Base-by-base conservation (phyloP, 2,113 vertebrate species). In the Pampusana beccarii region DNA sequence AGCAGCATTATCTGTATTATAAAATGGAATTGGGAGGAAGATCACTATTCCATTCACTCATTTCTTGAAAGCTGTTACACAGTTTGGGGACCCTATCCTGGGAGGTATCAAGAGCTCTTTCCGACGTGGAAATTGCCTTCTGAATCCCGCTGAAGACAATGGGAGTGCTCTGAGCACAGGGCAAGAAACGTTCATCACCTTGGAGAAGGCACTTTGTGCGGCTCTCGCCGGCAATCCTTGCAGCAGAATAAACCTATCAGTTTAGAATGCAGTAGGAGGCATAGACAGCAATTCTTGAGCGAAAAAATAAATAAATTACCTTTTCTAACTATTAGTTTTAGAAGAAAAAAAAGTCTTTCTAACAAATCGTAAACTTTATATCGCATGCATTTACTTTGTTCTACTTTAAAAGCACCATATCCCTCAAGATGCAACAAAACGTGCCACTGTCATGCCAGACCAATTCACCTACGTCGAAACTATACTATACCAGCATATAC, bases 171-270 rank as follows among this genome's bases (percentile, higher is more conserved):
- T 9, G 67, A 13, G 26, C 64, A 54, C 42, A 79, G 82, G 66
- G 81, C 16, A 57, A 71, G 91, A 51, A 94, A 42, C 50, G 42
- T 95, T 96, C 96, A 97, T 97, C 95, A 93, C 95, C 95, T 97
- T 95, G 94, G 92, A 95, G 92, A 93, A 96, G 94, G 95, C 90
- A 93, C 92, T 93, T 85, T 40, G 90, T 4, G 69, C 36, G 31
- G 91, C 82, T 72, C 74, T 42, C 16, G 3, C 92, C 13, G 75
- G 58, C 25, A 4, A 53, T 31, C 71, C 57, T 51, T 20, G 24
- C 65, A 19, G n/a, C 2, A 74, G 36, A 79, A 86, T 40, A 91
- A 92, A 72, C 69, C 89, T 5, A 33, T 25, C 69, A 9, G 60
- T 92, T 81, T n/a, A 48, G 66, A 87, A 74, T 70, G 75, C 72